Percentiles rank a stretch among this genome's conserved stretches.
Evolutionary conservation across 2,113 vertebrate genomes (phyloP).

Genomic region (Grantiella picta): DNA sequence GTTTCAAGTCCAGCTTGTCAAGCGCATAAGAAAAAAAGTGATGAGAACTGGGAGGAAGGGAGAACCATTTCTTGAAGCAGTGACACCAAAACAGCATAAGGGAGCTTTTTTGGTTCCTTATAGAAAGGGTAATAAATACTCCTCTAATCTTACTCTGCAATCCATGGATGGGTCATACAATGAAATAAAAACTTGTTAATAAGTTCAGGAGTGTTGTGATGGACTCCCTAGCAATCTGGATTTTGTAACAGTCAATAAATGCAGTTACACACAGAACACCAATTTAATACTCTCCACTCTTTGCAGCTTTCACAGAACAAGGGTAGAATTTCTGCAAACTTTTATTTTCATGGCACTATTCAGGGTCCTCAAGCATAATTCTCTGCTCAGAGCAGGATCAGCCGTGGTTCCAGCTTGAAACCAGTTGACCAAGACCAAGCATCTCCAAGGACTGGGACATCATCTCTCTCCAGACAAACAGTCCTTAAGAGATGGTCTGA

Average conservation of each 20-base stretch:
- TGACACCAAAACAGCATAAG: not conserved
- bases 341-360: not conserved
- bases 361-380: not conserved
- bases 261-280: accelerated
- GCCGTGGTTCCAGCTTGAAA: not conserved
- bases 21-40: not conserved
- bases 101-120: not conserved
- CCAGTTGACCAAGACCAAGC: accelerated
- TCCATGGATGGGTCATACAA: not conserved
- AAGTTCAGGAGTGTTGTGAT: not conserved
- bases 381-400: not conserved
- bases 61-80: not conserved
- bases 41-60: not conserved
- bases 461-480: not conserved
- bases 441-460: not conserved
- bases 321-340: not conserved
- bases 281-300: not conserved
- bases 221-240: not conserved
- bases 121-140: not conserved
- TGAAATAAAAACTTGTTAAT: not conserved
- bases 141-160: not conserved
- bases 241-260: not conserved
- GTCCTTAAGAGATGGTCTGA: not conserved
- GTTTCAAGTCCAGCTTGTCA: not conserved
- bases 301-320: not conserved